Base-by-base conservation (phyloP, 2,113 vertebrate genomes). In the Myiopsitta monachus region DNA sequence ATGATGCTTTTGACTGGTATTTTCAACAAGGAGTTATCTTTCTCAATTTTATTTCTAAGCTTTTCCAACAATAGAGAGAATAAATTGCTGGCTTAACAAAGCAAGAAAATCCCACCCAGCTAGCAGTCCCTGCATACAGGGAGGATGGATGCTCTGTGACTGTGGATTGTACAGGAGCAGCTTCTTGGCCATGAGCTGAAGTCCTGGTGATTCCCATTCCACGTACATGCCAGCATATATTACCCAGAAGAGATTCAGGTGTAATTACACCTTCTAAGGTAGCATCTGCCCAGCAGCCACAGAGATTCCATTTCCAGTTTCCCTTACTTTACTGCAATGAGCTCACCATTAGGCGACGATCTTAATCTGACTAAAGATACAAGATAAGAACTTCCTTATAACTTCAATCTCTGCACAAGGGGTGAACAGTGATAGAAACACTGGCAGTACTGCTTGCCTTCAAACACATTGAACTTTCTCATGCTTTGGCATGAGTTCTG, bases 381-480 rank as follows among this genome's bases (percentile, higher is more conserved):
- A 5, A 8, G 16, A 31, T 3, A 8, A 88, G 52, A 80, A 64
- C 17, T 49, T 46, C 28, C 51, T 63, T 46, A 1, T 6, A 51
- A 23, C 9, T 30, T 66, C 7, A 0, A 2, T 17, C 11, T 13
- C 38, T 5, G 14, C 22, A 3, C 8, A 33, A 70, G n/a, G 23
- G 14, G 12, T 23, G 64, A 83, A n/a, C 0, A 77, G 22, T 36
- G 49, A 44, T 11, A 61, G 31, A 43, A 72, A 43, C 23, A 7
- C n/a, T 5, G 11, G 18, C 61, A 72, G 27, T 4, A 30, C 36
- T 36, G 47, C 47, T 31, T 76, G 62, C 14, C 39, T 72, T 57
- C 82, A 59, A 74, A 70, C 8, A 7, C 19, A 8, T 7, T 54
- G 8, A 30, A 38, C 6, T 63, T 79, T 31, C 28, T 63, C 67